phyloP scores from a whole-genome alignment of 2,113 vertebrate genomes.

The Eretmochelys imbricata region DNA sequence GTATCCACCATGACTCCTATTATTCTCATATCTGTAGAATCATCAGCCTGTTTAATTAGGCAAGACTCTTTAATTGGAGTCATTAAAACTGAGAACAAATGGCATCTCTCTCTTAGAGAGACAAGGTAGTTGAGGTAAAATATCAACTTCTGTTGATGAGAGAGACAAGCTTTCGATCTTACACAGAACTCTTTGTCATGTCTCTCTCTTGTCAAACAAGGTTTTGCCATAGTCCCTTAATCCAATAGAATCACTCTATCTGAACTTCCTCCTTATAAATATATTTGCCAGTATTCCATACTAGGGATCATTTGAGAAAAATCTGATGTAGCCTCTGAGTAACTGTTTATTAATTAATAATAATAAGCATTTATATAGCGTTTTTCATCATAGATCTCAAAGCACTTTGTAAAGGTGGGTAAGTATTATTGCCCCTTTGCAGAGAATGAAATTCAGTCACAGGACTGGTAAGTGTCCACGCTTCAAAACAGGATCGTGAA shows the following conservation, averaged over 20 bases:
- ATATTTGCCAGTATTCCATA: background rate
- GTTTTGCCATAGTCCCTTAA: background rate
- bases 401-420: background rate
- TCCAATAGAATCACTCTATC: background rate
- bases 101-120: background rate
- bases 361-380: background rate
- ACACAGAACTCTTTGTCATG: background rate
- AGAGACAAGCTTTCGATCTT: background rate
- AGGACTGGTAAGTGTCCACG: background rate
- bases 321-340: background rate
- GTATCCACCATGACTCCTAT: background rate
- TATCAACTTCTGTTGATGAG: background rate
- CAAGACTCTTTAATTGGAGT: background rate
- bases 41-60: background rate
- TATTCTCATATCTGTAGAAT: background rate
- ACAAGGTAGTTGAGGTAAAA: background rate
- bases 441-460: background rate
- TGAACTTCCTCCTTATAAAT: background rate
- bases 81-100: background rate
- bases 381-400: background rate
- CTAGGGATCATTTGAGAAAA: background rate
- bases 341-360: background rate
- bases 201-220: background rate
- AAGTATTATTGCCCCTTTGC: background rate
- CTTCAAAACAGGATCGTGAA: background rate